Conservation (phyloP, 1,140 invertebrate species). For the Pararge aegeria region DNA sequence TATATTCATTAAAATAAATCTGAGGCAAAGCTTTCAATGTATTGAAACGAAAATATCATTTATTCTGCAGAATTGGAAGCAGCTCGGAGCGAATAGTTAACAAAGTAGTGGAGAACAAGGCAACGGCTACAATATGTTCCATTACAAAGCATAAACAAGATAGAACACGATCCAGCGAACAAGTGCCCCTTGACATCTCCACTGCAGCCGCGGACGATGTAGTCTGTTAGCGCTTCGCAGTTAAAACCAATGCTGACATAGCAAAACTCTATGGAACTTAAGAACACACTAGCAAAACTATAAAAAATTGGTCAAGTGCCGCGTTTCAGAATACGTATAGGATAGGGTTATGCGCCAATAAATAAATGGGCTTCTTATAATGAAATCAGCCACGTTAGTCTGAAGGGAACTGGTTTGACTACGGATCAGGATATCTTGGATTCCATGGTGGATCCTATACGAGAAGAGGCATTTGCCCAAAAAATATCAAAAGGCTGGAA, state of each 20-base stretch:
- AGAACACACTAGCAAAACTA: background rate
- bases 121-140: conserved; percentile 33
- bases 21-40: background rate
- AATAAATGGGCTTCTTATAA: too few species aligned
- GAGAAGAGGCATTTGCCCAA: too few species aligned
- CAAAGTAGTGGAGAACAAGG: conserved; percentile 24
- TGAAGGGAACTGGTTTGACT: too few species aligned
- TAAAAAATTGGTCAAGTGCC: background rate
- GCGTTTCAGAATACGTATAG: background rate
- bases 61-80: background rate
- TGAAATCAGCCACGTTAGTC: too few species aligned
- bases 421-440: too few species aligned
- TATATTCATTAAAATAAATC: too few species aligned
- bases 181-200: conserved; percentile 56
- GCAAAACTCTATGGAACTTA: conserved; percentile 6
- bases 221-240: conserved; percentile 25
- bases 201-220: conserved; percentile 26
- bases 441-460: too few species aligned
- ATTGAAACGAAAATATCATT: conserved; percentile 10
- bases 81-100: conserved; percentile 19
- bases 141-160: conserved; percentile 55
- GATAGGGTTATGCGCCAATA: too few species aligned
- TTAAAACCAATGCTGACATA: conserved; percentile 14
- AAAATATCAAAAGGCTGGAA: too few species aligned
- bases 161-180: conserved; percentile 54